A percentile compares a stretch with the other conserved stretches of the same genome.
phyloP scores from a whole-genome alignment of 2,888 invertebrate species.

The Cistogaster globosa region DNA sequence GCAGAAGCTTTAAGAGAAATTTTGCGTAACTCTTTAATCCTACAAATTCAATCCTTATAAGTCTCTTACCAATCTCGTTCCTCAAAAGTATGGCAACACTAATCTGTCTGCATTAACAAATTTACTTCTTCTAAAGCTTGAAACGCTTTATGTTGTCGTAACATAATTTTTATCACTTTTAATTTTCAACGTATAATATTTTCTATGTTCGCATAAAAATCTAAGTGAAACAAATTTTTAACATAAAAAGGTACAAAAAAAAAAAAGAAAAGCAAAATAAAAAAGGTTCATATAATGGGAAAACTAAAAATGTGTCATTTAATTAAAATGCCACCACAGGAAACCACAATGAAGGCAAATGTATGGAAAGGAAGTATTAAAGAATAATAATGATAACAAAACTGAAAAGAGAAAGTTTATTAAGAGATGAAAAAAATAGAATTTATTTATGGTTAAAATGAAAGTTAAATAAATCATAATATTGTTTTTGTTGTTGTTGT shows the following conservation, averaged over 20 bases:
- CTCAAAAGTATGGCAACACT: too few species aligned
- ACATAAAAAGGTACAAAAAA: not conserved
- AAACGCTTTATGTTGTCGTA: not conserved
- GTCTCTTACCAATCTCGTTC: too few species aligned
- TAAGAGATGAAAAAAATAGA: not conserved
- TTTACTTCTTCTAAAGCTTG: too few species aligned
- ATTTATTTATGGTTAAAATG: slow-evolving; percentile 62
- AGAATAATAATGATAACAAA: slow-evolving; percentile 4
- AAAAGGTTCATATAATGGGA: not conserved
- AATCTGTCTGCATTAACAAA: too few species aligned
- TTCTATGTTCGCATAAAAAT: slow-evolving; percentile 6
- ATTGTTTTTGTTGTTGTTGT: not conserved
- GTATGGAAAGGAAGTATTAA: slow-evolving; percentile 30
- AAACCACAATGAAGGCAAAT: slow-evolving; percentile 27
- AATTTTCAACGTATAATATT: slow-evolving; percentile 17
- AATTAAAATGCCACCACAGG: slow-evolving; percentile 55
- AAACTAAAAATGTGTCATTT: slow-evolving; percentile 41
- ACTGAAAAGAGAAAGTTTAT: slow-evolving; percentile 61
- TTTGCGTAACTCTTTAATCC: too few species aligned
- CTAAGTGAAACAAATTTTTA: slow-evolving; percentile 3
- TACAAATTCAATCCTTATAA: too few species aligned
- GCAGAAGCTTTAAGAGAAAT: too few species aligned
- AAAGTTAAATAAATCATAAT: slow-evolving; percentile 61
- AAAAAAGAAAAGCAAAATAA: too few species aligned
- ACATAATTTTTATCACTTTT: slow-evolving; percentile 29